phyloP scores from a whole-genome alignment of 53 echinoderm and acorn worm genomes.

The Holothuria scabra region DNA sequence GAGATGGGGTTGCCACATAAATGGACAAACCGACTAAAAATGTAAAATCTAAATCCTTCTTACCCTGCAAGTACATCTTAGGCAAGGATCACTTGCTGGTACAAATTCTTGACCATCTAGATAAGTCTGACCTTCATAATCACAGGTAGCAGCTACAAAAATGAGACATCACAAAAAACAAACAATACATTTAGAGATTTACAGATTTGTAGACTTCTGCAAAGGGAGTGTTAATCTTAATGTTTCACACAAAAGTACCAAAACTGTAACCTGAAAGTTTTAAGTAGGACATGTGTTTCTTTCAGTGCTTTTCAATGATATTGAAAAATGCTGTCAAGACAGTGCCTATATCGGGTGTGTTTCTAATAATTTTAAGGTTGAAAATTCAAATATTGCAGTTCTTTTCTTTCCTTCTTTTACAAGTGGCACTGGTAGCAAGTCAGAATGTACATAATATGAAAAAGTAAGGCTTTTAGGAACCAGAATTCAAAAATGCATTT shows the following conservation, averaged over 20 bases:
- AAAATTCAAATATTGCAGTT: too few relatives aligned
- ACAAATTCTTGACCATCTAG: conserved; percentile 61
- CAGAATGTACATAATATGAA: too few relatives aligned
- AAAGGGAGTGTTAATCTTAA: neutral
- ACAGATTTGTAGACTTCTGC: neutral
- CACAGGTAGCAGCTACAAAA: conserved; percentile 43
- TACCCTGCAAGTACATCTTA: conserved; percentile 74
- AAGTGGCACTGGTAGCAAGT: too few relatives aligned
- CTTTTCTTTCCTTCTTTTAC: too few relatives aligned
- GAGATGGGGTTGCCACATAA: too few relatives aligned
- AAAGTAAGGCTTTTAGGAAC: too few relatives aligned
- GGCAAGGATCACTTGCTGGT: conserved; percentile 65
- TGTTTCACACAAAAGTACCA: neutral
- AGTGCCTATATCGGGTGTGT: too few relatives aligned
- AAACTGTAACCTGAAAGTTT: neutral
- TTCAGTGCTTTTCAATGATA: too few relatives aligned
- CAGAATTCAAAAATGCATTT: too few relatives aligned
- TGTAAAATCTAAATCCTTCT: neutral
- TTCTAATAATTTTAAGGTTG: too few relatives aligned
- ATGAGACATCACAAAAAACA: conserved; percentile 8
- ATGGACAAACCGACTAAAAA: neutral
- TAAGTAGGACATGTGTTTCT: too few relatives aligned
- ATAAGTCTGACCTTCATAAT: conserved; percentile 60
- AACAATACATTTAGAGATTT: neutral
- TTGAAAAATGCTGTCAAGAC: too few relatives aligned